phyloP scores from a whole-genome alignment of 2,797 vertebrate species.

The Molossus alvarezi region DNA sequence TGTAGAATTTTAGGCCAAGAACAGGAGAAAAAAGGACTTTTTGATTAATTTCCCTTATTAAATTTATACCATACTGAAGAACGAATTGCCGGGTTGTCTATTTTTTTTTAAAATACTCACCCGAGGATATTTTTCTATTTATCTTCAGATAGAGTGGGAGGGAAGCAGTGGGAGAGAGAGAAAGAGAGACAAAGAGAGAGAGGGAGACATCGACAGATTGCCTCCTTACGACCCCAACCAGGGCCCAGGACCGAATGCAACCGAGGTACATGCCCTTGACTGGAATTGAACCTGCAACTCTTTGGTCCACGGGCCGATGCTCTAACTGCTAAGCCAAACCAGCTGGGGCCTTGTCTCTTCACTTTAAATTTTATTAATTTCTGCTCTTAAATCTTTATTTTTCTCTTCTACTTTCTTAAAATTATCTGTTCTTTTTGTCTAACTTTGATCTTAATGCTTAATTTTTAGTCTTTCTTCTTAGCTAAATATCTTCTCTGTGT shows the following conservation, averaged over 20 bases:
- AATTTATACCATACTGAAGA: constrained; percentile 71
- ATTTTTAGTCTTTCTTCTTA: constrained; percentile 64
- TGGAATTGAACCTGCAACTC: too few relatives aligned
- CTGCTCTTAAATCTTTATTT: constrained; percentile 49
- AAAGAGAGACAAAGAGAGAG: too few relatives aligned
- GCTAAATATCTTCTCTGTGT: constrained; percentile 8
- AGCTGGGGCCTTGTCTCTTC: too few relatives aligned
- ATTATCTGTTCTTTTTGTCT: background rate
- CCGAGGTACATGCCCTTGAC: too few relatives aligned
- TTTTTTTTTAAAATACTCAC: background rate
- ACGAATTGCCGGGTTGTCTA: constrained; percentile 12
- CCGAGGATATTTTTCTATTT: too few relatives aligned
- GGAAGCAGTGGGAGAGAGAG: too few relatives aligned
- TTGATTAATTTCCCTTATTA: constrained; percentile 66
- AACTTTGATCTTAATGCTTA: background rate
- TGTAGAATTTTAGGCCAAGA: constrained; percentile 69
- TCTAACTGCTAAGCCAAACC: too few relatives aligned
- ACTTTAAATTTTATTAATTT: constrained; percentile 10
- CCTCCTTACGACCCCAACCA: too few relatives aligned
- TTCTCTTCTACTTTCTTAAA: background rate
- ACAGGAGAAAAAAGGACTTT: constrained; percentile 61
- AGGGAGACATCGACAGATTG: too few relatives aligned
- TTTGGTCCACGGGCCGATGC: too few relatives aligned
- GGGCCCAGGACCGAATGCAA: background rate
- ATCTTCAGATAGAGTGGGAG: too few relatives aligned